Percentiles rank a stretch among this genome's conserved stretches.
phyloP scores from a whole-genome alignment of 35 echinoderm and acorn worm genomes.

The Ptychodera flava region DNA sequence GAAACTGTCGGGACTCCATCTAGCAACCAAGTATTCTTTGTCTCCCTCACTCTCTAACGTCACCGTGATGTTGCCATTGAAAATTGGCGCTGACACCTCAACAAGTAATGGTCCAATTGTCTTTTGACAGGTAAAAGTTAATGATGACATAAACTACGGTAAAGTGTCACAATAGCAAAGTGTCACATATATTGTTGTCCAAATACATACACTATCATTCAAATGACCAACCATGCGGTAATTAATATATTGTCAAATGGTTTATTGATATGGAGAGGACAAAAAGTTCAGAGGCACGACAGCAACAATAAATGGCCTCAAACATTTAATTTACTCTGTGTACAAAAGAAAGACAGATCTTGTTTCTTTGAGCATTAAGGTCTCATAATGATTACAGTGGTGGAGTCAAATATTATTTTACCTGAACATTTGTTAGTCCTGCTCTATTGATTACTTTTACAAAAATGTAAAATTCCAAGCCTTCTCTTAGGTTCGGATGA shows the following conservation, averaged over 20 bases:
- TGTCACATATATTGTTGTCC: no score
- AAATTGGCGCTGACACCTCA: slow-evolving; percentile 24
- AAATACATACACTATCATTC: no score
- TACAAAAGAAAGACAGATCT: not conserved
- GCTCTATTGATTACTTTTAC: slow-evolving; percentile 31
- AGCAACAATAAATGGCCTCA: not conserved
- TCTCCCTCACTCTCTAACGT: not conserved
- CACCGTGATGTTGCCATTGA: slow-evolving; percentile 10
- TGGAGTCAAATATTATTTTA: not conserved
- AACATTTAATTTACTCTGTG: not conserved
- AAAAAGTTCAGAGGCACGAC: no score
- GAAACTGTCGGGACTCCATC: slow-evolving; percentile 23
- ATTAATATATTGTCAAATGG: no score
- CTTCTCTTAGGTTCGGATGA: slow-evolving; percentile 23
- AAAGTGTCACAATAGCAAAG: no score
- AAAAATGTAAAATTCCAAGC: slow-evolving; percentile 14
- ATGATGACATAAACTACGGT: not conserved
- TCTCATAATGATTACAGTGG: not conserved
- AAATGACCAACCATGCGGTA: no score
- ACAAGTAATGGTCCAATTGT: slow-evolving; percentile 32
- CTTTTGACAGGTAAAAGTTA: not conserved
- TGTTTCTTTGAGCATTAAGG: not conserved
- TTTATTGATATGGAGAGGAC: no score
- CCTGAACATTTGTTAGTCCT: slow-evolving; percentile 6
- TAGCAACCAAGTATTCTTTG: slow-evolving; percentile 16